Conservation (phyloP, 2,113 vertebrate species). For the Forbesichthys papilliferus region DNA sequence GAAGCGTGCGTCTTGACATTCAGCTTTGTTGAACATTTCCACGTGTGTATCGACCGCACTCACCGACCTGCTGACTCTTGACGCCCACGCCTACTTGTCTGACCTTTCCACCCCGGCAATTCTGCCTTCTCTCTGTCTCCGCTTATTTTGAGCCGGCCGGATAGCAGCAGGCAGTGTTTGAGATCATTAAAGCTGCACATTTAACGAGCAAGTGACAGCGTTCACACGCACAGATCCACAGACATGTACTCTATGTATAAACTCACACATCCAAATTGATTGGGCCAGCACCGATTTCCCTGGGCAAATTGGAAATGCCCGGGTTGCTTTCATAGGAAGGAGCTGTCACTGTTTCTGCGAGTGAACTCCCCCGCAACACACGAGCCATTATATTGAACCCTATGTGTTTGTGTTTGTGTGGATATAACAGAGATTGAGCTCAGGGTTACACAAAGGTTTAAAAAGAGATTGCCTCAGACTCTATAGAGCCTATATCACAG, state of each 20-base stretch:
- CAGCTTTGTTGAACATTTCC: conserved; percentile 1
- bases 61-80: background rate
- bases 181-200: conserved; percentile 58
- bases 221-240: conserved; percentile 8
- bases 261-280: conserved; percentile 53
- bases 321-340: conserved; percentile 47
- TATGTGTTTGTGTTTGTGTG: conserved; percentile 10
- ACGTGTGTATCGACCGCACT: background rate
- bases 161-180: conserved; percentile 41
- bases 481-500: too few relatives aligned
- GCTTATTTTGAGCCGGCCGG: conserved; percentile 31
- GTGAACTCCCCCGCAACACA: conserved; percentile 42
- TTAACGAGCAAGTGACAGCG: conserved; percentile 50
- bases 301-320: conserved; percentile 54
- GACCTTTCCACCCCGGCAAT: conserved; percentile 28
- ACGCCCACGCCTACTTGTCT: conserved; percentile 2
- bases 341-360: conserved; percentile 36
- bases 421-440: background rate
- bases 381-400: conserved; percentile 44
- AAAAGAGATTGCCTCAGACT: conserved; percentile 23
- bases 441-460: conserved; percentile 32
- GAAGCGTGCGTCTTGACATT: background rate
- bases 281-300: conserved; percentile 61
- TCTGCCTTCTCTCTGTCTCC: background rate
- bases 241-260: conserved; percentile 5